Percentiles rank a stretch among this genome's conserved stretches.
phyloP scores from a whole-genome alignment of 2,113 vertebrate genomes.

The Hystrix brachyura region DNA sequence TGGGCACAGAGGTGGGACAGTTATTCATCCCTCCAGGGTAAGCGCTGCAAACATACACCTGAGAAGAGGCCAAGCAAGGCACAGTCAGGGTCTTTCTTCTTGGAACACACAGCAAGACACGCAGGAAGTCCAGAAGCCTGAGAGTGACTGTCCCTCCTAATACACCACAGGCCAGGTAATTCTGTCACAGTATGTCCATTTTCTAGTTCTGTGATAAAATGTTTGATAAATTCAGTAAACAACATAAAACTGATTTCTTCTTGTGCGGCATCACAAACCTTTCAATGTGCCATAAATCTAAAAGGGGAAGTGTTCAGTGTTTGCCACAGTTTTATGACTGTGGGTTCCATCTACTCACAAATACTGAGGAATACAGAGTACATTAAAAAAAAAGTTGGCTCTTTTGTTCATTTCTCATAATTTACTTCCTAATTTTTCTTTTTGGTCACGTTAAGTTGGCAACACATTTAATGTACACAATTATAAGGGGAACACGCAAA shows the following conservation, averaged over 20 bases:
- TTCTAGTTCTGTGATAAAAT: not conserved
- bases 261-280: no score
- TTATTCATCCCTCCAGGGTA: not conserved
- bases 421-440: not conserved
- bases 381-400: not conserved
- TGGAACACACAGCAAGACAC: not conserved
- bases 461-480: not conserved
- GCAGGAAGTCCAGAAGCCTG: not conserved
- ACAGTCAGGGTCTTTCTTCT: not conserved
- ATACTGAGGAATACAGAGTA: not conserved
- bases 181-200: not conserved
- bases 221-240: not conserved
- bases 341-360: not conserved
- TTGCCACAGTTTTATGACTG: not conserved
- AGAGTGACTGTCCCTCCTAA: not conserved
- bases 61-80: not conserved
- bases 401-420: not conserved
- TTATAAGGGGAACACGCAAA: not conserved
- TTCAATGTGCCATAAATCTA: conserved; percentile 1
- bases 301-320: not conserved
- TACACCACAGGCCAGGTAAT: accelerated
- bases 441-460: not conserved
- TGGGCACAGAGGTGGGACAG: not conserved
- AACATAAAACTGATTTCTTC: not conserved
- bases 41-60: not conserved